These are phyloP conservation scores for Hirtodrosophila alboralis DNA, from an alignment of 2,888 invertebrate genomes.

Conservation along the genomic window DNA sequence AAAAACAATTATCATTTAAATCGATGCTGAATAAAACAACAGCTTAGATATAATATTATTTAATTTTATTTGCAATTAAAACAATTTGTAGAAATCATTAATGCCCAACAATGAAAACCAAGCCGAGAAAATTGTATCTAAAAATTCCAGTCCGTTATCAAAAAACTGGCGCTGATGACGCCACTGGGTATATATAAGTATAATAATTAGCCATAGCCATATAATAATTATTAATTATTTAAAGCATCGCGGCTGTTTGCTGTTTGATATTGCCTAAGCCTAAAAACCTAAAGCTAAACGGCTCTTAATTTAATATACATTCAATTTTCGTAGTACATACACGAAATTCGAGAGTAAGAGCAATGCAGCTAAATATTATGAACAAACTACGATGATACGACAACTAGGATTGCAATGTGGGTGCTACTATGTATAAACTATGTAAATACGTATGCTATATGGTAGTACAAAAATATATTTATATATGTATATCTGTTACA, in stretches of 20 bases:
- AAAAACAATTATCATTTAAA: not conserved
- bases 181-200: constrained; percentile 26
- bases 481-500: constrained; percentile 14
- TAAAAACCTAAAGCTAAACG: constrained; percentile 37
- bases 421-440: constrained; percentile 37
- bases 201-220: constrained; percentile 48
- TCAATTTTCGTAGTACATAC: no score
- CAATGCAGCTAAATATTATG: constrained; percentile 25
- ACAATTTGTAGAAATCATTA: constrained; percentile 53
- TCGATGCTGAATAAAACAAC: constrained; percentile 15
- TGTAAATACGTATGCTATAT: constrained; percentile 30
- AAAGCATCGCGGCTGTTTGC: constrained; percentile 39
- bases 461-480: no score
- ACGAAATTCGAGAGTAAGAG: constrained; percentile 43
- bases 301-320: constrained; percentile 40
- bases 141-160: constrained; percentile 41
- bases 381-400: constrained; percentile 44
- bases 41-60: constrained; percentile 40
- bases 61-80: constrained; percentile 62
- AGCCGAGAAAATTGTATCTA: constrained; percentile 52
- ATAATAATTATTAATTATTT: constrained; percentile 29
- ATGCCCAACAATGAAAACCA: constrained; percentile 72
- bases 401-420: constrained; percentile 50
- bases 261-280: constrained; percentile 5
- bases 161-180: constrained; percentile 1